These are phyloP conservation scores for Petromus typicus DNA, from an alignment of 2,113 vertebrate genomes.

Conservation along the genomic window DNA sequence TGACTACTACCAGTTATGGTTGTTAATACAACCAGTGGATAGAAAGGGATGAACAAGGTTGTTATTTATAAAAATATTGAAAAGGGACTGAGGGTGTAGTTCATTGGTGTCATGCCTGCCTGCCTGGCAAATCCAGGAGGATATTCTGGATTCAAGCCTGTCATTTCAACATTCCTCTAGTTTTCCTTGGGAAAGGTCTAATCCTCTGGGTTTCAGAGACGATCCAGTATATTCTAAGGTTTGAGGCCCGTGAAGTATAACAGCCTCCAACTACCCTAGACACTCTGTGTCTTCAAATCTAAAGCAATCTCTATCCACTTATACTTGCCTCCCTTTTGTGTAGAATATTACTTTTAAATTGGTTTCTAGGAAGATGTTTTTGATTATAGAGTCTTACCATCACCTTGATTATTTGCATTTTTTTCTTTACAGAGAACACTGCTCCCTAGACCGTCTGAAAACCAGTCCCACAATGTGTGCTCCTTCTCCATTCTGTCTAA, in stretches of 20 bases:
- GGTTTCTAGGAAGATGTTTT: background rate
- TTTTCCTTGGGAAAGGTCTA: background rate
- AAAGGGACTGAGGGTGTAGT: too few relatives aligned
- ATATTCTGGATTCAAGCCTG: background rate
- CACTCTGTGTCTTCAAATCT: background rate
- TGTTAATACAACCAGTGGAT: too few relatives aligned
- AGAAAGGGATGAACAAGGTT: too few relatives aligned
- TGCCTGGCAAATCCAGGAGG: background rate
- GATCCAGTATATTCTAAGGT: background rate
- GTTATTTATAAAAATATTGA: too few relatives aligned
- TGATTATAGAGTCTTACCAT: background rate
- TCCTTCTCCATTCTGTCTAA: conserved; percentile 98
- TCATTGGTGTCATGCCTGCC: too few relatives aligned
- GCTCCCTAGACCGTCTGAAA: conserved; percentile 95
- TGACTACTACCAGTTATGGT: background rate
- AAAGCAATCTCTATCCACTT: background rate
- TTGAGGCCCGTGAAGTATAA: fast-evolving
- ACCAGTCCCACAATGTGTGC: conserved; percentile 95
- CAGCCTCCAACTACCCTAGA: background rate
- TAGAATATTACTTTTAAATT: background rate
- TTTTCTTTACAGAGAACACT: conserved; percentile 91
- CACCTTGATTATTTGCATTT: conserved; percentile 1
- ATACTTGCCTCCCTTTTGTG: background rate
- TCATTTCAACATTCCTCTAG: background rate
- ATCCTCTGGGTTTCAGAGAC: background rate